Conservation (phyloP, 2,888 invertebrate genomes). For the Troides oblongomaculatus region DNA sequence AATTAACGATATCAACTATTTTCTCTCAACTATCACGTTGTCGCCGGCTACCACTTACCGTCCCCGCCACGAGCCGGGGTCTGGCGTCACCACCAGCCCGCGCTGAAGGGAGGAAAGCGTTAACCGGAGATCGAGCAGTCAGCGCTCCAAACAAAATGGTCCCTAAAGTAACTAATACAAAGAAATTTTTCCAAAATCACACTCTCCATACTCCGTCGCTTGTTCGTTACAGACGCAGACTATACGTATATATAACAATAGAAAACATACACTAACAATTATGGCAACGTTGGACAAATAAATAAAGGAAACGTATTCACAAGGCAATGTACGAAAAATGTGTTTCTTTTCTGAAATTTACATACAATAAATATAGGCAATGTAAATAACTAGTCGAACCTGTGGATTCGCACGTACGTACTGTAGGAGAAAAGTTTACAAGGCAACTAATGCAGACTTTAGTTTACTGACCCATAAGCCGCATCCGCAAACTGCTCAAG, state of each 20-base stretch:
- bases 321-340: slow-evolving; percentile 52
- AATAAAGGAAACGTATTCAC: slow-evolving; percentile 75
- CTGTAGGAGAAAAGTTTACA: slow-evolving; percentile 74
- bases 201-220: slow-evolving; percentile 38
- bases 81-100: slow-evolving; percentile 63
- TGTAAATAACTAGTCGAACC: slow-evolving; percentile 62
- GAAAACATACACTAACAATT: slow-evolving; percentile 66
- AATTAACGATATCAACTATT: slow-evolving; percentile 62
- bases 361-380: slow-evolving; percentile 55
- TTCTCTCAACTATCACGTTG: slow-evolving; percentile 59
- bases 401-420: slow-evolving; percentile 54
- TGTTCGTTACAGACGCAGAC: slow-evolving; percentile 56
- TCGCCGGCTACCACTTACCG: slow-evolving; percentile 43
- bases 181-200: slow-evolving; percentile 69
- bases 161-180: slow-evolving; percentile 73
- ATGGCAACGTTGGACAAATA: slow-evolving; percentile 79
- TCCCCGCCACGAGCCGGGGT: slow-evolving; percentile 44
- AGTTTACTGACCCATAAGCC: slow-evolving; percentile 76
- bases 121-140: slow-evolving; percentile 51
- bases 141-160: slow-evolving; percentile 71
- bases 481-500: slow-evolving; percentile 70
- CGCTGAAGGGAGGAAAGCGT: slow-evolving; percentile 43
- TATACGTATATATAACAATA: slow-evolving; percentile 73
- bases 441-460: slow-evolving; percentile 80
- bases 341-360: slow-evolving; percentile 35